phyloP scores from a whole-genome alignment of 2,113 vertebrate species.

The Oophaga pumilio region DNA sequence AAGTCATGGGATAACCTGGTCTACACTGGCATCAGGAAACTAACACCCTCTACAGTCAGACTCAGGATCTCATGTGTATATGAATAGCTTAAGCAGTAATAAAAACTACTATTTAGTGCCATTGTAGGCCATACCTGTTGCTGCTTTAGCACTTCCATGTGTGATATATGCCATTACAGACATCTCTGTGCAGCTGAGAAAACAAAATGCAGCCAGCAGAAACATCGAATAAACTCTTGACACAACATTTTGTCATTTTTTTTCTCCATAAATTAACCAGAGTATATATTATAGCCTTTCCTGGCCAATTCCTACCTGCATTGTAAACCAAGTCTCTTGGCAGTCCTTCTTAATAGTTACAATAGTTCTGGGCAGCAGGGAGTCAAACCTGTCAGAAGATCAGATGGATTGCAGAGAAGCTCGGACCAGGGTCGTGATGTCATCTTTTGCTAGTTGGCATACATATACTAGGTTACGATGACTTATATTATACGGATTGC shows the following conservation, averaged over 20 bases:
- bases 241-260: conserved; percentile 41
- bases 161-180: conserved; percentile 46
- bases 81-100: conserved; percentile 3
- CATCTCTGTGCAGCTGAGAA: conserved; percentile 42
- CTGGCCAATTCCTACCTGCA: conserved; percentile 54
- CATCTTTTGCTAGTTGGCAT: conserved; percentile 9
- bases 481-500: not conserved
- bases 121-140: conserved; percentile 20
- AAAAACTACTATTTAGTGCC: conserved; percentile 40
- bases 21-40: conserved; percentile 12
- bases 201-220: conserved; percentile 36
- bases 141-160: conserved; percentile 36
- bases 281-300: conserved; percentile 49
- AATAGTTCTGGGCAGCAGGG: conserved; percentile 46
- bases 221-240: conserved; percentile 50
- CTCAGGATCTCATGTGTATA: conserved; percentile 15
- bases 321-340: conserved; percentile 48
- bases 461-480: not conserved
- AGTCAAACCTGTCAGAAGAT: conserved; percentile 28
- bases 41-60: not conserved
- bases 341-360: conserved; percentile 35
- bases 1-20: conserved; percentile 26
- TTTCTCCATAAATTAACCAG: conserved; percentile 50
- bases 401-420: conserved; percentile 42
- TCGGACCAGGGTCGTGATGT: conserved; percentile 22